Base-by-base conservation (phyloP, 2,888 invertebrate species). In the Tortrix viridana region DNA sequence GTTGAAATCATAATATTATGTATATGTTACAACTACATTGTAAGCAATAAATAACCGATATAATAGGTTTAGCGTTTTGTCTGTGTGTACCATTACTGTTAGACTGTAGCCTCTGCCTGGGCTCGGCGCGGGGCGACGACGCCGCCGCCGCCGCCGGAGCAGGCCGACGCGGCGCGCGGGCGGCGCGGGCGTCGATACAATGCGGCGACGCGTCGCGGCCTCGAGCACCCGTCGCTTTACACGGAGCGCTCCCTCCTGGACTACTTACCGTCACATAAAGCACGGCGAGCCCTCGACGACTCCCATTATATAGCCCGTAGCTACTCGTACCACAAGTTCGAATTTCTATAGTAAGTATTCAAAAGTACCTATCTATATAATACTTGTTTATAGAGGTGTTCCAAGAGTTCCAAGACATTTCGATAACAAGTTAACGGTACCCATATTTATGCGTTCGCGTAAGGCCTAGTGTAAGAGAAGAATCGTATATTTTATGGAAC, bases 1-100 rank as follows among this genome's bases (percentile, higher is more conserved):
- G 73, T 76, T 73, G 69, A 75, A 64, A 62, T 60, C 71, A 68
- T 61, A 44, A 60, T 54, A 61, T 48, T 55, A 55, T 56, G 41
- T 58, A 37, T 37, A 52, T 38, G 19, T 20, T 52, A 50, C 56
- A 19, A 48, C 12, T 60, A 56, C 43, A 56, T 44, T 56, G 38
- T 62, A 62, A 52, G 61, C 56, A 56, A 62, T 62, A 62, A 61
- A 7, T 56, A 62, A 22, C 50, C 50, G 32, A 38, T 62, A 50
- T 50, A 50, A 22, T 48, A 26, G 43, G 47, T 48, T 50, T n/a
- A 60, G 20, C 23, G 61, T 50, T 32, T 50, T 50, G 61, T 56
- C 46, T 56, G 16, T 50, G 37, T 49, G 49, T 44, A 19, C 50
- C 6, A n/a, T 12, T 37, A n/a, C 43, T 49, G 46, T 52, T 37